phyloP scores from a whole-genome alignment of 2,797 vertebrate genomes.

The Hephaestus fuliginosus region DNA sequence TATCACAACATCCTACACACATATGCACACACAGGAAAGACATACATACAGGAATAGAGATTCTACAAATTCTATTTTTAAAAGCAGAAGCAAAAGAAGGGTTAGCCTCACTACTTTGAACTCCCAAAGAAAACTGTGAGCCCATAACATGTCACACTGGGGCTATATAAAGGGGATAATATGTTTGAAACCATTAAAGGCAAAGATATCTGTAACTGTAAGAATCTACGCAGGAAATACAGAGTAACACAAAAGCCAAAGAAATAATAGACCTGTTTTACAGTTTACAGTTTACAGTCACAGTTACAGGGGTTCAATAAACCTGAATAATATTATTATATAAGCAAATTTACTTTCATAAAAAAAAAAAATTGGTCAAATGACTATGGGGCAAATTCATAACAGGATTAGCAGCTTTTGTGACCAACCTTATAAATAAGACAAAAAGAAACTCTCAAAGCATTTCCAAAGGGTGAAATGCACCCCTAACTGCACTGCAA shows the following conservation, averaged over 20 bases:
- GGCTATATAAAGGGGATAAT: not conserved
- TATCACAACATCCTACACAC: not conserved
- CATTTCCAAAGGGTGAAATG: no score
- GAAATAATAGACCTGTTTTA: not conserved
- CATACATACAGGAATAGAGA: slow-evolving; percentile 1
- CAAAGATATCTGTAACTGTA: not conserved
- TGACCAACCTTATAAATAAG: no score
- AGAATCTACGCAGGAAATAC: not conserved
- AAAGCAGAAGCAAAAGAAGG: slow-evolving; percentile 22
- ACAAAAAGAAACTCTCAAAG: no score
- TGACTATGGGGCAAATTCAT: no score
- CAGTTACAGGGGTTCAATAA: not conserved
- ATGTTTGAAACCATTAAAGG: not conserved
- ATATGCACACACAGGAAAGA: not conserved
- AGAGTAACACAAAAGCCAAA: not conserved
- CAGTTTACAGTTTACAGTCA: not conserved
- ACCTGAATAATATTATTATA: not conserved
- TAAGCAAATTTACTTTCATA: no score
- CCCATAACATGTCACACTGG: not conserved
- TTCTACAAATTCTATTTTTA: not conserved
- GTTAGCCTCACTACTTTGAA: not conserved
- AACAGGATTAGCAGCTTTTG: no score
- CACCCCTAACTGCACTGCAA: no score
- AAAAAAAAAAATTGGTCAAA: no score
- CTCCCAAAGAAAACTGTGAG: not conserved